phyloP scores from a whole-genome alignment of 2,113 vertebrate genomes.

The Irena cyanogastra region DNA sequence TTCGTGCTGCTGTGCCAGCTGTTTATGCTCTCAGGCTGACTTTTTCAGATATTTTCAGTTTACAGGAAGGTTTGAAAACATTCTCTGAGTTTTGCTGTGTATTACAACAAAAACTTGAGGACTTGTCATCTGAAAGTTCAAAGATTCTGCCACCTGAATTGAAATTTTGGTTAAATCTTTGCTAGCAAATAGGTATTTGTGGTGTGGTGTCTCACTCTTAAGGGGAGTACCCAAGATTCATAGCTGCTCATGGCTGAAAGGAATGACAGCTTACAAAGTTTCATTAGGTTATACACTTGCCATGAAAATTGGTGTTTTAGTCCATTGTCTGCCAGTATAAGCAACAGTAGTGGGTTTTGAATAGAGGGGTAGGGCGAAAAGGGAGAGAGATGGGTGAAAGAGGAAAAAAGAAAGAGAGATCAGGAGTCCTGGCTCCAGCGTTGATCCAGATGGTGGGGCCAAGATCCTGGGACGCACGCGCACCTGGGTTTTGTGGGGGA shows the following conservation, averaged over 20 bases:
- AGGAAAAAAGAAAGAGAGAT: not conserved
- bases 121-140: not conserved
- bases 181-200: not conserved
- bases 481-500: not conserved
- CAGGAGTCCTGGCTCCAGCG: not conserved
- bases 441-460: not conserved
- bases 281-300: not conserved
- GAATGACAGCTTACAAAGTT: not conserved
- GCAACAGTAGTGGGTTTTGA: not conserved
- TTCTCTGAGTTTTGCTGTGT: not conserved
- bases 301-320: not conserved
- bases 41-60: not conserved
- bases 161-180: not conserved
- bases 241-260: fast-evolving
- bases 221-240: not conserved
- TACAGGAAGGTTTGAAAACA: not conserved
- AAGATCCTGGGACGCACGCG: not conserved
- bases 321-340: not conserved
- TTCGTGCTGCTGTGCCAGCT: not conserved
- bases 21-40: not conserved
- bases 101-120: not conserved
- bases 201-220: not conserved
- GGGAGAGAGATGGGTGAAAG: not conserved
- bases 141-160: not conserved
- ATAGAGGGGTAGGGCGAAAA: not conserved